A percentile compares a stretch with the other conserved stretches of the same genome.
Conservation (phyloP, 2,888 invertebrate genomes). For the Eristalinus sepulchralis region DNA sequence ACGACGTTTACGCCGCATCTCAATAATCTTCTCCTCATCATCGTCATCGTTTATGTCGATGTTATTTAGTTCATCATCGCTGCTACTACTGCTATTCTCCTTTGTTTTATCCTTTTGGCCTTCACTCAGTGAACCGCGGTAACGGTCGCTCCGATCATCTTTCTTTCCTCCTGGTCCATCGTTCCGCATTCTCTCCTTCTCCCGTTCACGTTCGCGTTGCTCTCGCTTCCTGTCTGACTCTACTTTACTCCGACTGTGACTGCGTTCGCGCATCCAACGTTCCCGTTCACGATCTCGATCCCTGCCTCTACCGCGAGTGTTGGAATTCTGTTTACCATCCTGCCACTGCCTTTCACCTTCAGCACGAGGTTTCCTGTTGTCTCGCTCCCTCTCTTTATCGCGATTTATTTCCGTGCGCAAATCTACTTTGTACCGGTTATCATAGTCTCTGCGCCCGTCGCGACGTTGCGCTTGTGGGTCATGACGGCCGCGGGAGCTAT, state of each 20-base stretch:
- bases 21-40: conserved; percentile 96
- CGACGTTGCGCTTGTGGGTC: conserved; percentile 44
- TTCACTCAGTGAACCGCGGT: conserved; percentile 89
- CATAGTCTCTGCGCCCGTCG: conserved; percentile 80
- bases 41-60: conserved; percentile 93
- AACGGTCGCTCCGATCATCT: conserved; percentile 82
- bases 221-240: conserved; percentile 79
- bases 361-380: conserved; percentile 74
- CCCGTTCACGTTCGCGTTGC: conserved; percentile 77
- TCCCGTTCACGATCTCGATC: conserved; percentile 77
- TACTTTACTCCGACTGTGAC: conserved; percentile 79
- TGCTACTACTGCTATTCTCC: conserved; percentile 82
- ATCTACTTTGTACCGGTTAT: conserved; percentile 80
- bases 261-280: conserved; percentile 76
- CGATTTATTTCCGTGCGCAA: conserved; percentile 81
- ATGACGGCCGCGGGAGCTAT: conserved; percentile 73
- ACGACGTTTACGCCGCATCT: conserved; percentile 91
- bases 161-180: conserved; percentile 78
- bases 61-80: conserved; percentile 86
- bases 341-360: conserved; percentile 48
- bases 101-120: conserved; percentile 87
- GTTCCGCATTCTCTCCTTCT: conserved; percentile 75
- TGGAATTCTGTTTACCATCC: conserved; percentile 36
- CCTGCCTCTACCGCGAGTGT: conserved; percentile 78
- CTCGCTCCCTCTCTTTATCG: conserved; percentile 81